phyloP scores from a whole-genome alignment of 2,113 vertebrate species.

The Anarrhichthys ocellatus region DNA sequence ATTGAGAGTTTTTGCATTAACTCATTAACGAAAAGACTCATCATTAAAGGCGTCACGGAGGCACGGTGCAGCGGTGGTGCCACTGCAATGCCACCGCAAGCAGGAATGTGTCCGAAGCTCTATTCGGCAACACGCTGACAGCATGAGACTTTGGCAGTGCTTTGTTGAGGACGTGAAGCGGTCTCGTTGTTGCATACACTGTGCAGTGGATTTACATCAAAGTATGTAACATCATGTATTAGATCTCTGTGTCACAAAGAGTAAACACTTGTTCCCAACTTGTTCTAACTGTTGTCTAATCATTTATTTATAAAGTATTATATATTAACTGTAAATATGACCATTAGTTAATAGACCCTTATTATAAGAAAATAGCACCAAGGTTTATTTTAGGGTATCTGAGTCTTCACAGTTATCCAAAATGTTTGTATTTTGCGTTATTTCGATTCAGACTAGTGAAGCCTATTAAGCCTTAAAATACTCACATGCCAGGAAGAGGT shows the following conservation, averaged over 20 bases:
- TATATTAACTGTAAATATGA: background rate
- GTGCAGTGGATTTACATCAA: slow-evolving; percentile 12
- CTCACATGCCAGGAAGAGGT: slow-evolving; percentile 1
- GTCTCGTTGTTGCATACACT: slow-evolving; percentile 20
- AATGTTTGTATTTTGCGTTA: background rate
- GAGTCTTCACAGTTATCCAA: background rate
- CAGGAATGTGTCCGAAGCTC: slow-evolving; percentile 69
- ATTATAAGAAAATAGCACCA: background rate
- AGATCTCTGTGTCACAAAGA: background rate
- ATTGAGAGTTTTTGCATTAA: slow-evolving; percentile 98
- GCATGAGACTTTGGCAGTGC: slow-evolving; percentile 39
- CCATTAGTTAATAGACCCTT: background rate
- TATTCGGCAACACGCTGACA: slow-evolving; percentile 26
- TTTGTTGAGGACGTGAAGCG: slow-evolving; percentile 39
- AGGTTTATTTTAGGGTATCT: background rate
- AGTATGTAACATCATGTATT: slow-evolving; percentile 6
- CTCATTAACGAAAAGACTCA: slow-evolving; percentile 96
- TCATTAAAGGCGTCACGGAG: slow-evolving; percentile 86
- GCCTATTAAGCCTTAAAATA: slow-evolving; percentile 5
- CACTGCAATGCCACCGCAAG: slow-evolving; percentile 49
- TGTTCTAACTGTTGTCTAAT: background rate
- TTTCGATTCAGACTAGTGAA: background rate
- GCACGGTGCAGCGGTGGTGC: slow-evolving; percentile 55
- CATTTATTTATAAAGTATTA: background rate
- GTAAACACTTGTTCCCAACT: background rate